These are phyloP conservation scores for Neomonachus schauinslandi DNA, from an alignment of 2,113 vertebrate genomes.

Conservation along the genomic window DNA sequence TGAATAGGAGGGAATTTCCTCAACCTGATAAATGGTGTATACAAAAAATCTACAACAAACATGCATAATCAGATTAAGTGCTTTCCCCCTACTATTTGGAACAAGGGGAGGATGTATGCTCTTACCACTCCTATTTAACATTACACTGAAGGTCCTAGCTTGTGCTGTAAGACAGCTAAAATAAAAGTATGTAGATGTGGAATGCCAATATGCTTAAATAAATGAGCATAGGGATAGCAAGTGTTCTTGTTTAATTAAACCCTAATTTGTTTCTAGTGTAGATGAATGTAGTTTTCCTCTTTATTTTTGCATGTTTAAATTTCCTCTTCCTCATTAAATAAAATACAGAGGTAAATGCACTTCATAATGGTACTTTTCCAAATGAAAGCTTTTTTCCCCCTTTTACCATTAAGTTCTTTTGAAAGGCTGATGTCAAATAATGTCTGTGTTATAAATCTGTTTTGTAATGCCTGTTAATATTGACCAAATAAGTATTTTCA, in stretches of 20 bases:
- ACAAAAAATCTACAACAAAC: neutral
- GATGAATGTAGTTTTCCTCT: slow-evolving; percentile 29
- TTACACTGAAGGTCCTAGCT: neutral
- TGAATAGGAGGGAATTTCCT: slow-evolving; percentile 12
- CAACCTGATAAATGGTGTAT: slow-evolving; percentile 9
- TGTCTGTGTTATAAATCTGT: neutral
- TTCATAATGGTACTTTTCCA: neutral
- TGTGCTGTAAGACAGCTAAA: neutral
- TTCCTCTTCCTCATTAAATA: slow-evolving; percentile 64
- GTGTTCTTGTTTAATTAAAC: slow-evolving; percentile 53
- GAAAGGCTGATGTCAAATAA: slow-evolving; percentile 73
- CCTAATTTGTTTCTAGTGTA: slow-evolving; percentile 41
- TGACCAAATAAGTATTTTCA: slow-evolving; percentile 84
- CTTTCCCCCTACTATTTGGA: neutral
- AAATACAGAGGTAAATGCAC: slow-evolving; percentile 6
- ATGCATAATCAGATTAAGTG: neutral
- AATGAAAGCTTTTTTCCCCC: neutral
- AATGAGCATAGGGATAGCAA: slow-evolving; percentile 42
- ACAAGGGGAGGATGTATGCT: neutral
- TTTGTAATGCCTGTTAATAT: slow-evolving; percentile 82
- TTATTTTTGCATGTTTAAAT: slow-evolving; percentile 65
- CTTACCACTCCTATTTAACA: neutral
- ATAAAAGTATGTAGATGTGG: neutral
- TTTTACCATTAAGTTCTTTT: slow-evolving; percentile 5
- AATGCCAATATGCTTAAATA: slow-evolving; percentile 39